Base-by-base conservation (phyloP, 1,140 invertebrate genomes). In the Aradophagus sp. region DNA sequence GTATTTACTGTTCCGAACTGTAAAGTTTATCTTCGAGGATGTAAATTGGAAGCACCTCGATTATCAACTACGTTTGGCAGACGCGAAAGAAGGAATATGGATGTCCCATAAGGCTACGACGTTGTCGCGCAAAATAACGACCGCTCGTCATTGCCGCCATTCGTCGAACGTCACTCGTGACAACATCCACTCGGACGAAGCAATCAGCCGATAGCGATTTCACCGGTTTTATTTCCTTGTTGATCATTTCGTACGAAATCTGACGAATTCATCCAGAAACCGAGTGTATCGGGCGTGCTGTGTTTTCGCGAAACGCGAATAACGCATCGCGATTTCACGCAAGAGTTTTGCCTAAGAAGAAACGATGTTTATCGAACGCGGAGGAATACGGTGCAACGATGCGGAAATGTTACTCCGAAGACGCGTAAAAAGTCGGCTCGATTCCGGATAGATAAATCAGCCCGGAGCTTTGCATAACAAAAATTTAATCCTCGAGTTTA, bases 211-310 rank as follows among this genome's bases (percentile, higher is more conserved):
- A 42, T 41, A 56, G 47, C n/a, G 11, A 39, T 34, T 58, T 34
- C 8, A 0, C 34, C 14, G n/a, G 36, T 65, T 71, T 71, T 65
- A 71, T 71, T 55, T 53, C 38, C 55, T 48, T 53, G 47, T 63
- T 34, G 52, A 63, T 65, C 45, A 19, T 13, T 2, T 19, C 36
- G 26, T 26, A 16, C n/a, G n/a, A 29, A 71, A 63, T 52, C 39
- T 50, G 44, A 59, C 38, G 52, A 70, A 62, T 50, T 52, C 52
- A 71, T 53, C 34, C 29, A 44, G 32, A 59, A 58, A 63, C 65
- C n/a, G n/a, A 38, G 58, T 13, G 39, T 47, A 63, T 59, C 53
- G 34, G 32, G 16, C 12, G 13, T 44, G 17, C 36, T 52, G 13
- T 42, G 36, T 59, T 65, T 59, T 48, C 20, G 20, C 27, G 44